Evolutionary conservation across 92 coral and sea anemone genomes (phyloP), one percentile per base, ranked within the genome.

Genomic region (Plumapathes pennacea): DNA sequence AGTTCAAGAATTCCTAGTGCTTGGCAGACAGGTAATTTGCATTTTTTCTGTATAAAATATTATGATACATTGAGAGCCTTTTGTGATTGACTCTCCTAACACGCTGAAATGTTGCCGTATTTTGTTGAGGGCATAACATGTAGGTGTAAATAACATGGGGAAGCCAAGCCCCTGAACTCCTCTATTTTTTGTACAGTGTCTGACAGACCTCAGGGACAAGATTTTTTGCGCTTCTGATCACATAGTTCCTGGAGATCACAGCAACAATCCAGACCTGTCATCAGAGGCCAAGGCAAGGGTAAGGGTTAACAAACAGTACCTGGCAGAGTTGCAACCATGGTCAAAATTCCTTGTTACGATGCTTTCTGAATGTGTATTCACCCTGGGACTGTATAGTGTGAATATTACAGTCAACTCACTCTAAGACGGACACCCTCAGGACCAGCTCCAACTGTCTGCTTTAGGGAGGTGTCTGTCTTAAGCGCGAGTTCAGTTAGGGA

Each of bases 181-280:
- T n/a, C 10, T 36, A 10, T 23, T 25, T 25, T 13, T 27, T 13
- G 28, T 67, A 7, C 13, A 91, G 97, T 69, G 61, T 29, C 79
- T 91, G 22, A 79, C 89, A 44, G 85, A 80, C 41, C 57, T 92
- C 31, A 77, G 96, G 13, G 98, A 92, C 78, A 84, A 80, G 81
- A 92, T 92, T 20, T 76, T 80, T 56, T 92, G 98, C 47, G 64
- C 76, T 10, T 72, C 89, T 28, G 98, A 92, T 62, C 55, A 70
- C 15, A 71, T 84, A 45, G 72, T 88, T 38, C 89, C 89, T 26
- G 98, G 98, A 12, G 98, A 92, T 58, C 96, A 92, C 61, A 92
- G 98, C 45, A 78, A 72, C 30, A 74, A 92, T 14, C 96, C 98
- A 2, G 82, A 80, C 38, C 80, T 80, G 25, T 57, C 87, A 26